Evolutionary conservation across 37 sponge, comb jelly and placozoan genomes (phyloP), one percentile per base, ranked within the genome.

Genomic region (Halichondria panicea): DNA sequence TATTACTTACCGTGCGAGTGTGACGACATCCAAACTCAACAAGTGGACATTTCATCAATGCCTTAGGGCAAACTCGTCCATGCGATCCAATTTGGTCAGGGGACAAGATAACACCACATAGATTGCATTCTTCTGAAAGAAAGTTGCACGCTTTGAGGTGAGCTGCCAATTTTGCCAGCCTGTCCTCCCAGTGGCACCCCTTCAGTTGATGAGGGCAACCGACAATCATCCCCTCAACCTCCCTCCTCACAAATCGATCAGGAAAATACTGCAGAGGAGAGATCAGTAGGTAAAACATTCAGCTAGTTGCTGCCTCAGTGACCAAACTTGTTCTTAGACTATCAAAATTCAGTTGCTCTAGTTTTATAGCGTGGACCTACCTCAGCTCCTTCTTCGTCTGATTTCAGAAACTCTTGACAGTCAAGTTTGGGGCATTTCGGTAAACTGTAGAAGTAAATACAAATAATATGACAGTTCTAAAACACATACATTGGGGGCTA

Each of bases 171-270:
- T 72, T 60, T 15, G 19, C 34, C 15, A 75, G 38, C 7, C 12
- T 45, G 28, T 72, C 82, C 18, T 48, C 63, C 82, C 88, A 81
- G 8, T 22, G 1, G 35, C 88, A 87, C 0, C 65, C 77, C 18
- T 32, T 25, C 0, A 30, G 37, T 12, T 42, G 36, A 66, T 70
- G 31, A 8, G 21, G 30, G 53, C 88, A 87, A 18, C 3, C 52
- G n/a, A 81, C 65, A 6, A 24, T 31, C 0, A 81, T 31, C 4
- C 40, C 27, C 19, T 19, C 34, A 25, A 87, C 42, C 28, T 70
- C 44, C 57, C 74, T 74, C 35, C 81, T 34, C 13, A 87, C 77
- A 62, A 76, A 87, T 19, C 57, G 73, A 70, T 87, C 88, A 4
- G 88, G 88, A 55, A 70, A 87, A 30, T 65, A 87, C 88, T 87